Conservation (phyloP, 1,140 invertebrate species). For the Leptoteleia sp. region DNA sequence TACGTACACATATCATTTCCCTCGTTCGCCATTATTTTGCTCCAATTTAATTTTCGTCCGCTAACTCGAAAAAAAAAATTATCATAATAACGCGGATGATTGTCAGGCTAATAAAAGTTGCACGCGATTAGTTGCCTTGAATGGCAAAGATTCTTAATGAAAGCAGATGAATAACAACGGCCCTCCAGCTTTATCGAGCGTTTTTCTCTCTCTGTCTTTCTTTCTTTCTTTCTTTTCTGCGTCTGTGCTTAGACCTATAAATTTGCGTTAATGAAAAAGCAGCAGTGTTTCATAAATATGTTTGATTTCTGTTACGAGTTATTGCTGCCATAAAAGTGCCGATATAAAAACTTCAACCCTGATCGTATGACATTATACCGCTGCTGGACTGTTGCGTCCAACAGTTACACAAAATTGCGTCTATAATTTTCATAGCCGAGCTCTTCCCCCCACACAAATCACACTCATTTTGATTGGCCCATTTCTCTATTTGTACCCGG, state of each 20-base stretch:
- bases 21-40: conserved; percentile 3
- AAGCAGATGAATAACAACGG: conserved; percentile 1
- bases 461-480: conserved; percentile 21
- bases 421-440: conserved; percentile 35
- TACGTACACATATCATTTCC: conserved; percentile 18
- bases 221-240: too few species aligned
- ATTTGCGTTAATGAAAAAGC: conserved; percentile 39
- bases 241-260: conserved; percentile 7
- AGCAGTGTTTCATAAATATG: conserved; percentile 32
- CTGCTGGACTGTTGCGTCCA: conserved; percentile 18
- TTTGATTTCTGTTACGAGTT: conserved; percentile 43
- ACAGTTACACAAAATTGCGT: conserved; percentile 14
- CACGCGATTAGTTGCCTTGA: too few species aligned
- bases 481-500: conserved; percentile 1
- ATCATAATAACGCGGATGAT: too few species aligned
- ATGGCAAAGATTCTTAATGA: too few species aligned
- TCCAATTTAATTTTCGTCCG: conserved; percentile 7
- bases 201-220: too few species aligned
- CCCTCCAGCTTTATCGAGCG: background rate
- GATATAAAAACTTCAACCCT: conserved; percentile 22
- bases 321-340: conserved; percentile 18
- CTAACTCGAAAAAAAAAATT: too few species aligned
- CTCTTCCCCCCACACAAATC: conserved; percentile 37
- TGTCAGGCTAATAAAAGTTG: too few species aligned
- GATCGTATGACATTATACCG: conserved; percentile 18